Percentiles rank a stretch among this genome's conserved stretches.
Conservation (phyloP, 1,140 invertebrate genomes). For the Agraylea sexmaculata region DNA sequence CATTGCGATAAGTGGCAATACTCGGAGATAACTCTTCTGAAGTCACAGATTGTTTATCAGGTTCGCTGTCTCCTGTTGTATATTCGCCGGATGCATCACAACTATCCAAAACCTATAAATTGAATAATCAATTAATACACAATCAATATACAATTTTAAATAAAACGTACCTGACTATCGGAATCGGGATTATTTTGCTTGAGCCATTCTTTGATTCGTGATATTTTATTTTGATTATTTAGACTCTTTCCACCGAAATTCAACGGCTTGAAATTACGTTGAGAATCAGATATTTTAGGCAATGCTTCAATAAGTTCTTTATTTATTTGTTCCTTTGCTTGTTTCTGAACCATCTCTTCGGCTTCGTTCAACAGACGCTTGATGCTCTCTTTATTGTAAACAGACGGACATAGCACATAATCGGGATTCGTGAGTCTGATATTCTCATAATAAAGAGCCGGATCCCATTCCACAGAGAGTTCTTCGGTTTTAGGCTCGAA, state of each 20-base stretch:
- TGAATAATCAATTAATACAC: constrained; percentile 14
- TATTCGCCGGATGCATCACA: constrained; percentile 87
- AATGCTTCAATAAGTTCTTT: constrained; percentile 21
- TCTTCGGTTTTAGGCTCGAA: constrained; percentile 2
- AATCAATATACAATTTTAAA: not conserved
- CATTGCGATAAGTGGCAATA: constrained; percentile 45
- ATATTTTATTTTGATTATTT: constrained; percentile 46
- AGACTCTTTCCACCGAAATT: constrained; percentile 36
- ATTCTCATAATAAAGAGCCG: not conserved
- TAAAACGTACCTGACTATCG: constrained; percentile 28
- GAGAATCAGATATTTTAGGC: constrained; percentile 27
- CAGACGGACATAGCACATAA: constrained; percentile 13
- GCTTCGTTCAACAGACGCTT: constrained; percentile 55
- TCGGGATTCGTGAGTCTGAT: not conserved
- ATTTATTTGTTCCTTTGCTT: constrained; percentile 30
- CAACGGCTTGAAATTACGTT: constrained; percentile 40
- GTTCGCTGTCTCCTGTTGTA: constrained; percentile 64
- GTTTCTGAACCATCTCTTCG: constrained; percentile 53
- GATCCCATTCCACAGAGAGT: constrained; percentile 1
- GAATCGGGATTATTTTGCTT: constrained; percentile 35
- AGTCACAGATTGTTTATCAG: constrained; percentile 52
- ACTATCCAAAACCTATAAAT: constrained; percentile 31
- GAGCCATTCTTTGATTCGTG: constrained; percentile 57
- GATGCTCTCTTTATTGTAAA: constrained; percentile 42
- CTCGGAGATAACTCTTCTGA: constrained; percentile 62